Percentiles rank a stretch among this genome's conserved stretches.
Conservation (phyloP, 2,888 invertebrate species). For the Drosophila barbarae region DNA sequence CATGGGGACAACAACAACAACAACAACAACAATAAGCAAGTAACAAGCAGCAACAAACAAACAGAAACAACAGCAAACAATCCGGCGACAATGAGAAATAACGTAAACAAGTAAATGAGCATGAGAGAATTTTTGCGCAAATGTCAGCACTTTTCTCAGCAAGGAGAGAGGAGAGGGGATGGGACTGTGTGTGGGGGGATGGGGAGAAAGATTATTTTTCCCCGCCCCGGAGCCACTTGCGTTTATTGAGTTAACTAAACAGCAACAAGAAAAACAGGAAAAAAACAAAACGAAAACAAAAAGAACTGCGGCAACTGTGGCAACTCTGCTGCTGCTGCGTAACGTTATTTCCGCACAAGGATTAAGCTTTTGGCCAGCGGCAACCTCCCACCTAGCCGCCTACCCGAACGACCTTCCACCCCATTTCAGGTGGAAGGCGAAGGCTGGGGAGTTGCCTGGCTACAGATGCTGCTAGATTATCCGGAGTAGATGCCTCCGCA, state of each 20-base stretch:
- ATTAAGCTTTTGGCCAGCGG: slow-evolving; percentile 61
- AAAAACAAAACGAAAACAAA: slow-evolving; percentile 7
- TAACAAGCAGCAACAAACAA: slow-evolving; percentile 23
- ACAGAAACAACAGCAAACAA: slow-evolving; percentile 32
- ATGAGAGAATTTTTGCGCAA: slow-evolving; percentile 58
- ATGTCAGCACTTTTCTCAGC: slow-evolving; percentile 61
- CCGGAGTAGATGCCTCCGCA: slow-evolving; percentile 13
- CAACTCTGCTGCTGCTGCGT: slow-evolving; percentile 42
- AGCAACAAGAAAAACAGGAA: slow-evolving; percentile 45
- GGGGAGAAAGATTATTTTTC: slow-evolving; percentile 58
- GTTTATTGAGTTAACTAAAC: slow-evolving; percentile 69
- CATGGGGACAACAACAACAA: slow-evolving; percentile 1
- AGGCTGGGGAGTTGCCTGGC: slow-evolving; percentile 13
- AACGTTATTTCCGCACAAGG: slow-evolving; percentile 64
- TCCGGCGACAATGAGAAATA: slow-evolving; percentile 58
- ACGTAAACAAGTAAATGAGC: slow-evolving; percentile 70
- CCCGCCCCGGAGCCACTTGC: slow-evolving; percentile 49
- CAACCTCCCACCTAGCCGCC: slow-evolving; percentile 11
- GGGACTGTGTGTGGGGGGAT: not conserved
- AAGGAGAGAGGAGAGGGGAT: not conserved
- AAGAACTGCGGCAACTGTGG: slow-evolving; percentile 28
- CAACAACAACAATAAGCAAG: slow-evolving; percentile 4
- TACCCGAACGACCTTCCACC: slow-evolving; percentile 11
- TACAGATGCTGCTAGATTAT: slow-evolving; percentile 40
- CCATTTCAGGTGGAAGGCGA: not conserved